phyloP scores from a whole-genome alignment of 2,797 vertebrate species.

The Acestrorhynchus altus region DNA sequence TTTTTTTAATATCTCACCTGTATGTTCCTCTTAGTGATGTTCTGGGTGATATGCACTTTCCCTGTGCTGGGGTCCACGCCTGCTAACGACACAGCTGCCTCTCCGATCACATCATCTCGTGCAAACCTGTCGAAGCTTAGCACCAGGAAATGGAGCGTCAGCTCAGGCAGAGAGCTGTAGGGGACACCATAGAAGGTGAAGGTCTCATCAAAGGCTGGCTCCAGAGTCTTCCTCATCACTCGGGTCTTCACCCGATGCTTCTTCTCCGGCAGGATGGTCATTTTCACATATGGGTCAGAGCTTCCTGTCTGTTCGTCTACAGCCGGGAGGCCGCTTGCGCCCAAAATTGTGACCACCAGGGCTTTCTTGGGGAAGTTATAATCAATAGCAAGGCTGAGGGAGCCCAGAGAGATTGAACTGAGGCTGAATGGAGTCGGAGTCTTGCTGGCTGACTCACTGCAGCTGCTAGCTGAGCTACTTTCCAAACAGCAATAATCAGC shows the following conservation, averaged over 20 bases:
- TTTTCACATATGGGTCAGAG: conserved; percentile 95
- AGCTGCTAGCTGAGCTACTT: conserved; percentile 80
- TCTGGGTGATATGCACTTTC: conserved; percentile 89
- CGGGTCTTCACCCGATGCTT: conserved; percentile 96
- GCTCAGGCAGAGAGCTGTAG: conserved; percentile 90
- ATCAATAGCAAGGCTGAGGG: conserved; percentile 90
- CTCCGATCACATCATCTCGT: conserved; percentile 93
- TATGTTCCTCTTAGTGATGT: conserved; percentile 93
- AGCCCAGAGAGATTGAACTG: conserved; percentile 74
- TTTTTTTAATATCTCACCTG: conserved; percentile 75
- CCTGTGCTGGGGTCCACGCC: conserved; percentile 94
- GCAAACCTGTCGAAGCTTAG: conserved; percentile 97
- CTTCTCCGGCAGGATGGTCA: conserved; percentile 96
- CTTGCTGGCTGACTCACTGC: conserved; percentile 82
- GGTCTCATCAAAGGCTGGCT: conserved; percentile 94
- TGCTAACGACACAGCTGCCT: conserved; percentile 89
- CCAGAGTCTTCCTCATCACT: conserved; percentile 91
- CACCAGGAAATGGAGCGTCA: conserved; percentile 95
- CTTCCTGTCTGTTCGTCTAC: conserved; percentile 89
- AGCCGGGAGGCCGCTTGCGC: conserved; percentile 89
- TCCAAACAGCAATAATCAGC: conserved; percentile 86
- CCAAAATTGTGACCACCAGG: conserved; percentile 91
- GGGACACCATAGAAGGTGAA: conserved; percentile 97
- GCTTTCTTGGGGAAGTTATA: conserved; percentile 99
- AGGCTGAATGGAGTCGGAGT: conserved; percentile 86